Evolutionary conservation across 1,140 invertebrate species (phyloP).

Genomic region (Neodiprion virginianus): DNA sequence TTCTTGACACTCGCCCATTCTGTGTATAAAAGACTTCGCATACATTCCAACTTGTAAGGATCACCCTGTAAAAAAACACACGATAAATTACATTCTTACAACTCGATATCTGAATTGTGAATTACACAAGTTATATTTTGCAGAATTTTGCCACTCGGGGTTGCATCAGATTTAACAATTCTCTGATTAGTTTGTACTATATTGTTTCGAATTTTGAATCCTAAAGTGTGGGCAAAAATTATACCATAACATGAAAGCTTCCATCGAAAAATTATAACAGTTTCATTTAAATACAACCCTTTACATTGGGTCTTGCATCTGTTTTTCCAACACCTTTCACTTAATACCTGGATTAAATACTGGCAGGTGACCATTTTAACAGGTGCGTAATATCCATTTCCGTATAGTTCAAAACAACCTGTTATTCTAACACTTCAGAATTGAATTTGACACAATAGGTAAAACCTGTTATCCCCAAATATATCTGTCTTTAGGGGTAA

Average conservation of each 20-base stretch:
- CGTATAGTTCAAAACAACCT: not conserved
- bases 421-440: not conserved
- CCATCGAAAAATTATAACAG: not conserved
- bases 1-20: conserved; percentile 87
- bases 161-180: no score
- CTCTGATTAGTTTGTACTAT: no score
- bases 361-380: not conserved
- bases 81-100: conserved; percentile 4
- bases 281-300: not conserved
- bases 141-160: no score
- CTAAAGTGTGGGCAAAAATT: no score
- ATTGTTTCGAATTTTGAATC: no score
- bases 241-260: no score
- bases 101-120: not conserved
- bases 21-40: conserved; percentile 79
- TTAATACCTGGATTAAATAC: not conserved
- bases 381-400: not conserved
- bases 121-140: not conserved
- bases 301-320: not conserved
- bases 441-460: not conserved
- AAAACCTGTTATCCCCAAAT: no score
- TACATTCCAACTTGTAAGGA: conserved; percentile 70
- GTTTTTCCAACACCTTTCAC: not conserved
- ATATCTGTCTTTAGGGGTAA: no score
- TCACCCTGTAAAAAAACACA: conserved; percentile 68